These are phyloP conservation scores for Corvus moneduloides DNA, from an alignment of 2,113 vertebrate genomes.

Conservation along the genomic window DNA sequence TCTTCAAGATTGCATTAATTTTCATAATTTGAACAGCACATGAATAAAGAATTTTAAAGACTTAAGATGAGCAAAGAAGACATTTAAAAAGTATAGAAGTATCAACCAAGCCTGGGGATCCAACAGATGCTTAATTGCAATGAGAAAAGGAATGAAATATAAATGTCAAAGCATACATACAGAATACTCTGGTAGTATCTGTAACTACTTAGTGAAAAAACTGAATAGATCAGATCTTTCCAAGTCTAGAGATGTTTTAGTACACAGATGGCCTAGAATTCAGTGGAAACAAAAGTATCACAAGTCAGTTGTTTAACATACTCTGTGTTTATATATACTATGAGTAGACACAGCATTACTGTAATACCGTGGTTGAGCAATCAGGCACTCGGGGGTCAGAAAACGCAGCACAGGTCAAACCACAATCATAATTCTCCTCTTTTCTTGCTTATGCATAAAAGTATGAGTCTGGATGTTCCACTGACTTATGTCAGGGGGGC, in stretches of 20 bases:
- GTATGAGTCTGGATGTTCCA: background rate
- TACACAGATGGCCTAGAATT: conserved; percentile 42
- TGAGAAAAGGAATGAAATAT: background rate
- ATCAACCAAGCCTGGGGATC: background rate
- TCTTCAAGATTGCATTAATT: background rate
- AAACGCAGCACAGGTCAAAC: conserved; percentile 28
- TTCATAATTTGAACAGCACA: background rate
- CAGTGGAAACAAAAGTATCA: conserved; percentile 43
- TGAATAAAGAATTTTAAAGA: background rate
- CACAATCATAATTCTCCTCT: conserved; percentile 18
- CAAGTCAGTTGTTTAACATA: conserved; percentile 58
- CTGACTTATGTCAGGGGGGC: background rate
- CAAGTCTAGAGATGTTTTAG: conserved; percentile 17
- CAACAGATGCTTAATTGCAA: conserved; percentile 1
- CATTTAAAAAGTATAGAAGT: background rate
- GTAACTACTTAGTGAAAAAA: conserved; percentile 13
- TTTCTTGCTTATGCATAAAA: conserved; percentile 15
- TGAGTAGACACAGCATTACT: conserved; percentile 34
- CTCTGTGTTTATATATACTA: conserved; percentile 48
- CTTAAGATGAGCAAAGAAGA: background rate
- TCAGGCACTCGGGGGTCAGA: conserved; percentile 42
- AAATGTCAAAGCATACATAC: background rate
- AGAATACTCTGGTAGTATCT: conserved; percentile 5
- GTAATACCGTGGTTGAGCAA: conserved; percentile 30
- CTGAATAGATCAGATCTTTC: background rate